A percentile compares a stretch with the other conserved stretches of the same genome.
These are phyloP conservation scores for Prosapia bicincta DNA, from an alignment of 2,888 invertebrate species.

Conservation along the genomic window DNA sequence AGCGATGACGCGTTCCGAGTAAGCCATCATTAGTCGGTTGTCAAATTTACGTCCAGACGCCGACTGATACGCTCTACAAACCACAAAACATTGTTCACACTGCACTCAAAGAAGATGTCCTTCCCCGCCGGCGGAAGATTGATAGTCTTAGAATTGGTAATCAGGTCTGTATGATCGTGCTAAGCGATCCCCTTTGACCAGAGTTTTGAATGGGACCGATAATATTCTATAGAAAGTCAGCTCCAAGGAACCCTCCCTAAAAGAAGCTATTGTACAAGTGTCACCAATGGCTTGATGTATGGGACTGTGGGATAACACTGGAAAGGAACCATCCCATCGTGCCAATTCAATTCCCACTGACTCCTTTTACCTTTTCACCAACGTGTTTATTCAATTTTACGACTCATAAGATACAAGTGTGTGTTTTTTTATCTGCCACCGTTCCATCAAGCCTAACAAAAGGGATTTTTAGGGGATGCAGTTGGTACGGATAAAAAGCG, in stretches of 20 bases:
- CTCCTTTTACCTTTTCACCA: neutral
- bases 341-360: neutral
- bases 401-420: neutral
- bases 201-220: neutral
- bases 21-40: neutral
- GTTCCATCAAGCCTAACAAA: neutral
- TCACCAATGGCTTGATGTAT: neutral
- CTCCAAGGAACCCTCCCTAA: neutral
- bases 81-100: conserved; percentile 2
- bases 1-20: neutral
- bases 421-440: neutral
- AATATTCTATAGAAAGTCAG: conserved; percentile 2
- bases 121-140: neutral
- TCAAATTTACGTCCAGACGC: neutral
- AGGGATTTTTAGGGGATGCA: neutral
- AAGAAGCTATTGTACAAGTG: neutral
- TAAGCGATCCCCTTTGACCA: neutral
- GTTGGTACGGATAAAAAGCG: neutral
- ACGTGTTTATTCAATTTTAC: neutral
- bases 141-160: neutral
- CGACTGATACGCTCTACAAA: neutral
- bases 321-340: neutral
- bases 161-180: neutral
- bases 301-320: neutral
- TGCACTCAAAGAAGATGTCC: neutral